Conservation (phyloP, 2,113 vertebrate species). For the Tinamus guttatus region DNA sequence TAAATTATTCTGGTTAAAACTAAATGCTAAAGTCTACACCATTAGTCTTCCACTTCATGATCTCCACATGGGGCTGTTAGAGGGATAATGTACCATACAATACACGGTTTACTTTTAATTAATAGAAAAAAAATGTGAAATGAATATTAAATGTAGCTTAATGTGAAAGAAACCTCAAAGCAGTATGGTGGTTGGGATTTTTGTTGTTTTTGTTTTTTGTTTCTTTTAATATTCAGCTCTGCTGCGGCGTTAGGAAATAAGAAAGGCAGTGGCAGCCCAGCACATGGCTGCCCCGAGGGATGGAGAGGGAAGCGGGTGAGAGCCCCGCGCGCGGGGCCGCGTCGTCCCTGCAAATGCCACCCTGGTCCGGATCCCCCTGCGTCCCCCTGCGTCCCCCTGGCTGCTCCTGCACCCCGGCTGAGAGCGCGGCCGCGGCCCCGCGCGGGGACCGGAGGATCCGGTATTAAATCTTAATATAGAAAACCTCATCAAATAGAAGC, state of each 20-base stretch:
- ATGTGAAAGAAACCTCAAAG: constrained; percentile 88
- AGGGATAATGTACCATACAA: constrained; percentile 99
- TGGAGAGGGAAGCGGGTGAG: too few relatives aligned
- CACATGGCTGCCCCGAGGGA: neutral
- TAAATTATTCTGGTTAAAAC: constrained; percentile 94
- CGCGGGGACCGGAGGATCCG: neutral
- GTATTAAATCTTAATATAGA: constrained; percentile 70
- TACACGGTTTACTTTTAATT: constrained; percentile 99
- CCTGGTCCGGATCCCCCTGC: too few relatives aligned
- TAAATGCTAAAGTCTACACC: constrained; percentile 99
- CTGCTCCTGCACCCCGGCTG: neutral
- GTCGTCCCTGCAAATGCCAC: too few relatives aligned
- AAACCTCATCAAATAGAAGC: constrained; percentile 71
- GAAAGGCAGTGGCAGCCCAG: neutral
- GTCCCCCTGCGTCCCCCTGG: too few relatives aligned
- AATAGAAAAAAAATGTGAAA: constrained; percentile 96
- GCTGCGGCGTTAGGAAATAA: constrained; percentile 74
- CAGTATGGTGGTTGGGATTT: constrained; percentile 69
- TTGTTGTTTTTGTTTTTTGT: constrained; percentile 37
- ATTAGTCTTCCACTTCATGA: constrained; percentile 99
- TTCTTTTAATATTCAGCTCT: constrained; percentile 76
- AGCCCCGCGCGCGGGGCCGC: too few relatives aligned
- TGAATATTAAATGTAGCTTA: constrained; percentile 98
- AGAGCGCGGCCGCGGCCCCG: neutral
- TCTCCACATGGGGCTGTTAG: constrained; percentile 99